phyloP scores from a whole-genome alignment of 2,797 vertebrate species.

The Psittacula derbiana region DNA sequence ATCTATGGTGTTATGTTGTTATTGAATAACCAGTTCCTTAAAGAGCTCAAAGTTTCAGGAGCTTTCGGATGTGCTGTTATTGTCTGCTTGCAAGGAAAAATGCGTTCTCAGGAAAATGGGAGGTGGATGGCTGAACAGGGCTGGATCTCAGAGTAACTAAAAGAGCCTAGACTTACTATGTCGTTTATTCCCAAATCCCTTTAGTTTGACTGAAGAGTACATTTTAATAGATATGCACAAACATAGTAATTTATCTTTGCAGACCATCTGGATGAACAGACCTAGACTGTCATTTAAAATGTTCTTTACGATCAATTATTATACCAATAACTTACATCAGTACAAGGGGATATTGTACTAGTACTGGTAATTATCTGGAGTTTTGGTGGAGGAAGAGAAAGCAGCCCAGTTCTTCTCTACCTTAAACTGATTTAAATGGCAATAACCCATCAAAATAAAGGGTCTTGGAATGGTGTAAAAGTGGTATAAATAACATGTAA shows the following conservation, averaged over 20 bases:
- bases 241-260: background rate
- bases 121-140: background rate
- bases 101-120: background rate
- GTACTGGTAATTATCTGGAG: background rate
- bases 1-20: accelerated
- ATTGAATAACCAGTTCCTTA: background rate
- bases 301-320: background rate
- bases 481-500: background rate
- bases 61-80: accelerated
- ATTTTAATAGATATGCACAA: background rate
- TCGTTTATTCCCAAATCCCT: background rate
- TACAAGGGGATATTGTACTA: background rate
- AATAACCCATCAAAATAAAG: background rate
- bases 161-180: background rate
- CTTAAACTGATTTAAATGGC: background rate
- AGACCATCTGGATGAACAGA: background rate
- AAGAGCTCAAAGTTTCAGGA: background rate
- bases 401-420: background rate
- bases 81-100: background rate
- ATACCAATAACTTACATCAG: background rate
- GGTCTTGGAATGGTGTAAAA: background rate
- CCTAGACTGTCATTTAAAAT: background rate
- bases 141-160: background rate
- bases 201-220: background rate
- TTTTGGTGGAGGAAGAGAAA: background rate